These are phyloP conservation scores for Saccopteryx bilineata DNA, from an alignment of 2,113 vertebrate genomes.

Conservation along the genomic window DNA sequence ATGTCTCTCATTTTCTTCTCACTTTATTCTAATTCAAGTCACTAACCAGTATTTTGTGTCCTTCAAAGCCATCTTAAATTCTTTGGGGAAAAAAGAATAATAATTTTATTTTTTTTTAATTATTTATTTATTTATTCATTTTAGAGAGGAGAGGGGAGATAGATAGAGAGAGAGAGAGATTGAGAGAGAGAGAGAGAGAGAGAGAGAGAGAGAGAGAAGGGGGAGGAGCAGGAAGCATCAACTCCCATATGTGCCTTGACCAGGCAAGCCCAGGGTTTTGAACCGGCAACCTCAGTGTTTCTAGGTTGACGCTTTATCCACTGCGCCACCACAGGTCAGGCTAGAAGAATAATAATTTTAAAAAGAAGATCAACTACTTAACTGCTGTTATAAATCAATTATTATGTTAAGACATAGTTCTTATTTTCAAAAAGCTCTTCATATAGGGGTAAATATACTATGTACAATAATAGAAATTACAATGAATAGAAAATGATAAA, in stretches of 20 bases:
- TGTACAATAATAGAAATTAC: neutral
- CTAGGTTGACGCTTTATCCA: too few relatives aligned
- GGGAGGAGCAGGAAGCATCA: too few relatives aligned
- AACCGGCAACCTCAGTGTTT: too few relatives aligned
- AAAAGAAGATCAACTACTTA: slow-evolving; percentile 4
- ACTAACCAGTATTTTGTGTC: slow-evolving; percentile 37
- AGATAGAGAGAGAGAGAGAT: too few relatives aligned
- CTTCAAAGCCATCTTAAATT: slow-evolving; percentile 52
- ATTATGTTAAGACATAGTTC: slow-evolving; percentile 31
- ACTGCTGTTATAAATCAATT: neutral
- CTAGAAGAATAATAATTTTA: neutral
- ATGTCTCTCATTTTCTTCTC: neutral
- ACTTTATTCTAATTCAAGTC: slow-evolving; percentile 49
- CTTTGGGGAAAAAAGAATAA: neutral
- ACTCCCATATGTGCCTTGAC: too few relatives aligned
- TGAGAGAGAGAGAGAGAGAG: too few relatives aligned
- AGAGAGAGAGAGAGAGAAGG: too few relatives aligned
- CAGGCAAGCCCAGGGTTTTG: too few relatives aligned
- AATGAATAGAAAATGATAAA: neutral
- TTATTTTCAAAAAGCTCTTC: slow-evolving; percentile 27
- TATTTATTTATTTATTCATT: too few relatives aligned
- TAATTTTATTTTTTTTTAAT: too few relatives aligned
- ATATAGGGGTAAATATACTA: neutral
- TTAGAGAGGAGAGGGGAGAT: too few relatives aligned
- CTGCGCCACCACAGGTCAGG: too few relatives aligned